phyloP scores from a whole-genome alignment of 2,113 vertebrate species.

The Pseudois nayaur region DNA sequence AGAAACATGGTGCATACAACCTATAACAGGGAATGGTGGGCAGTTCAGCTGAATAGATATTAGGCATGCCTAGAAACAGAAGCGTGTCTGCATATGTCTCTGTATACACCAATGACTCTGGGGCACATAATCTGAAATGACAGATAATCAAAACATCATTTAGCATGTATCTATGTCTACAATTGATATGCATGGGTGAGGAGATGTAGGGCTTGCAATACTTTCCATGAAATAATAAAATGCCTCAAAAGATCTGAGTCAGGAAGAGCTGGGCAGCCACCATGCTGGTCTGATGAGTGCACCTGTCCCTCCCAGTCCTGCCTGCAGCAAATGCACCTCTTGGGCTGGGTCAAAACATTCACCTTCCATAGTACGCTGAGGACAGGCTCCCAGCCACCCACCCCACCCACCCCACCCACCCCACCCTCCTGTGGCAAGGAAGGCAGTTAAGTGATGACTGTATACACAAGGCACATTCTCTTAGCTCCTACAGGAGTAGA shows the following conservation, averaged over 20 bases:
- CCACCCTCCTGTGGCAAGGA: background rate
- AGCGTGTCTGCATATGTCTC: background rate
- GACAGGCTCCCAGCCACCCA: background rate
- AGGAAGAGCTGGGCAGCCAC: background rate
- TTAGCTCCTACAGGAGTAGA: background rate
- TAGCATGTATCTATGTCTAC: background rate
- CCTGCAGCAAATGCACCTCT: background rate
- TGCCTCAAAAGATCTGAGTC: background rate
- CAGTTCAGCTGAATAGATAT: background rate
- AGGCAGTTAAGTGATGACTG: background rate
- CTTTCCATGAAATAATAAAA: conserved; percentile 6
- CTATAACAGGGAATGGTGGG: background rate
- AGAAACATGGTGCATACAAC: background rate
- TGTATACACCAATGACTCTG: background rate
- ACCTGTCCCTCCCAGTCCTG: background rate
- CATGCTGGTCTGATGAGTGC: background rate
- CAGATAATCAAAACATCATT: conserved; percentile 57
- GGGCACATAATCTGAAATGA: conserved; percentile 36
- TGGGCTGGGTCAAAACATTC: background rate
- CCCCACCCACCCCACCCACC: background rate
- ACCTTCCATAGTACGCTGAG: background rate
- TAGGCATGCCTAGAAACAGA: background rate
- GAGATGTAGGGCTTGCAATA: background rate
- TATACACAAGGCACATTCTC: background rate
- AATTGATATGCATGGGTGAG: conserved; percentile 19